Conservation (phyloP, 2,797 vertebrate genomes). For the Myotis findleyi region DNA sequence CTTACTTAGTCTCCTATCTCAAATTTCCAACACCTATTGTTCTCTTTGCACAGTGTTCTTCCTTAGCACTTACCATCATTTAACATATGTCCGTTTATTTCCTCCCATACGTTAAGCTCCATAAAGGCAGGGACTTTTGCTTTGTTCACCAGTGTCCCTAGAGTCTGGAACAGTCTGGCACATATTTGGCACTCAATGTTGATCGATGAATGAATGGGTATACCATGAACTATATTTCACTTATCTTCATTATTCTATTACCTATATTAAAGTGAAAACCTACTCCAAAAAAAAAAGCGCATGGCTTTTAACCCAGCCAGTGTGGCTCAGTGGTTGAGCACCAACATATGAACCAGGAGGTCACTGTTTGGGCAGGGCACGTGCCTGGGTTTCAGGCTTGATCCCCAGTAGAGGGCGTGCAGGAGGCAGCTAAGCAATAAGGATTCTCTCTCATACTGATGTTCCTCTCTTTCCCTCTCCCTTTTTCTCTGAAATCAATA, state of each 20-base stretch:
- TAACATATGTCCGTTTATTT: not conserved
- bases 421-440: no score
- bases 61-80: not conserved
- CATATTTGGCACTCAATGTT: not conserved
- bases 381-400: no score
- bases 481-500: no score
- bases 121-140: not conserved
- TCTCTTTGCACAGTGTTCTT: not conserved
- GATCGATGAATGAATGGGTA: not conserved
- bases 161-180: not conserved
- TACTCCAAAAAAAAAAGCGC: not conserved
- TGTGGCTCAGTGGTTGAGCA: no score
- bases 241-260: not conserved
- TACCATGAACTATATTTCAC: not conserved
- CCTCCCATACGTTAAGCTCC: not conserved
- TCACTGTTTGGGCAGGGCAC: no score
- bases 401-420: no score
- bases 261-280: not conserved
- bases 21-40: not conserved
- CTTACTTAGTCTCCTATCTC: not conserved
- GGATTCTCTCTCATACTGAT: no score
- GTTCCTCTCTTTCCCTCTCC: no score
- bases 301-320: not conserved
- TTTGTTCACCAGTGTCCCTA: not conserved
- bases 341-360: no score